Base-by-base conservation (phyloP, 2,797 vertebrate genomes). In the Mionectes olivaceus region DNA sequence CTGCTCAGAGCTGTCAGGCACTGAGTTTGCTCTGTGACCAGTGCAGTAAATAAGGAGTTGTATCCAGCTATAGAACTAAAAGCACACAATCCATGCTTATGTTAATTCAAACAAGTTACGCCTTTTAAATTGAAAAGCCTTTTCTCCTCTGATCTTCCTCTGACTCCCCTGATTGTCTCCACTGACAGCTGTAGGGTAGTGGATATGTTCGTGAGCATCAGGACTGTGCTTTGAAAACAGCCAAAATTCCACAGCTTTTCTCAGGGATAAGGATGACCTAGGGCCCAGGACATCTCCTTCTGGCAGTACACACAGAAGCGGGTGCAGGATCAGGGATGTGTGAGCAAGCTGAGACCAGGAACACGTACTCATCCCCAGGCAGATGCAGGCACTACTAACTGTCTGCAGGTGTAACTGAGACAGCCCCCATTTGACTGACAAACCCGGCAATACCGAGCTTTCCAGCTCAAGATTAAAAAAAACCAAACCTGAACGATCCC, bases 281-380 rank as follows among this genome's bases (percentile, higher is more conserved):
- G 24, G 21, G 23, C 19, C 11, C 28, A 39, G 44, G n/a, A 65
- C 7, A 57, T 17, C 22, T 61, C 7, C 2, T 78, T 83, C 41
- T 70, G 64, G 59, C 55, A 41, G 50, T 9, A 28, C 17, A 46
- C n/a, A 35, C 22, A 71, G 17, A 76, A 63, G 19, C 1, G 15
- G 6, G 4, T 6, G 3, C 22, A 41, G n/a, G 21, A 50, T 43
- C 56, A 68, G 44, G 13, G 33, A 9, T 24, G 16, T 24, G 25
- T 19, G 50, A 64, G 24, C 43, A 78, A 46, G 21, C 41, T 49
- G 53, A 60, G 61, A 27, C 10, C 43, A 19, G 30, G 39, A 27
- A 25, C n/a, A 22, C 1, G 0, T 2, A 33, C 3, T 35, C 33
- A 87, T 7, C 33, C 47, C 17, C 32, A 35, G 2, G 8, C 7